phyloP scores from a whole-genome alignment of 35 echinoderm and acorn worm genomes.

The Acanthaster planci region DNA sequence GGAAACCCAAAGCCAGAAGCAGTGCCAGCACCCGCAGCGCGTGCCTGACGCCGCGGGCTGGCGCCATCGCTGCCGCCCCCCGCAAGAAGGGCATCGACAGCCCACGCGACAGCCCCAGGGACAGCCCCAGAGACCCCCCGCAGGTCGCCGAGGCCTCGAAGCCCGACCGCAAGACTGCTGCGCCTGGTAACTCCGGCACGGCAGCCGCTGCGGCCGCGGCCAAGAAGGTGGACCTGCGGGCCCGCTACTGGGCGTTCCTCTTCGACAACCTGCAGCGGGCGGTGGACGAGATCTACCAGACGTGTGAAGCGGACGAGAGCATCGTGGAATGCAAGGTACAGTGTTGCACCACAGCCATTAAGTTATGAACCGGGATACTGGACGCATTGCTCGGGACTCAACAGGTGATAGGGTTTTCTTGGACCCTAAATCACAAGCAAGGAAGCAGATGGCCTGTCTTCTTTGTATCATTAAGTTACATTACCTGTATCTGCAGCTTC shows the following conservation, averaged over 20 bases:
- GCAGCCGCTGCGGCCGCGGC: conserved; percentile 9
- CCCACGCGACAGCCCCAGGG: background rate
- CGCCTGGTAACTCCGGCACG: too few species aligned
- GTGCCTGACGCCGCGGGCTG: background rate
- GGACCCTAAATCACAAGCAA: too few species aligned
- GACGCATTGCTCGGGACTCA: too few species aligned
- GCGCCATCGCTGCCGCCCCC: background rate
- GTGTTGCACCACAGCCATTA: too few species aligned
- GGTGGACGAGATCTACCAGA: conserved; percentile 98
- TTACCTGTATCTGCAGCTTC: too few species aligned
- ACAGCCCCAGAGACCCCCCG: background rate
- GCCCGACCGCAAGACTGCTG: conserved; percentile 32
- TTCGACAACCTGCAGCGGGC: conserved; percentile 97
- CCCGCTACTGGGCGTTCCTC: conserved; percentile 96
- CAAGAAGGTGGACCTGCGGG: conserved; percentile 88
- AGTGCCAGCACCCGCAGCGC: background rate
- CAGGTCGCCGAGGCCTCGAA: conserved; percentile 21
- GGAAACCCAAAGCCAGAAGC: conserved; percentile 14
- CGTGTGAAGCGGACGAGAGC: conserved; percentile 97
- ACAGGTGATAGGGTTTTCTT: too few species aligned
- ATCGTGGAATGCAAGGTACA: conserved; percentile 97
- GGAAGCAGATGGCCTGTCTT: too few species aligned
- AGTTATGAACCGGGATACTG: too few species aligned
- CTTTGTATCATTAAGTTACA: too few species aligned
- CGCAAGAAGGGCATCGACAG: conserved; percentile 5